These are phyloP conservation scores for Muraenolepis orangiensis DNA, from an alignment of 2,797 vertebrate species.

Conservation along the genomic window DNA sequence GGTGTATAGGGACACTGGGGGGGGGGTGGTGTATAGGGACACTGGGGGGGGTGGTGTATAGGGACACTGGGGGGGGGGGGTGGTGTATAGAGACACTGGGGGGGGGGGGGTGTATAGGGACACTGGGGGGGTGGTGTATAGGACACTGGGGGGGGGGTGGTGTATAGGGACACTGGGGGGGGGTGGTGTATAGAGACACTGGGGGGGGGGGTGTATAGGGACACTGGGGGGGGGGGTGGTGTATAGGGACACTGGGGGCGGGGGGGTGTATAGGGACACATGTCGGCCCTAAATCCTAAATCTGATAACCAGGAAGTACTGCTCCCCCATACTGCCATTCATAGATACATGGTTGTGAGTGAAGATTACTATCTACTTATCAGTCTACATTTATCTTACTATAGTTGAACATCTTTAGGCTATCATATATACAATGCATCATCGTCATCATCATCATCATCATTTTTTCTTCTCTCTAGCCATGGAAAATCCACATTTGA, in stretches of 20 bases:
- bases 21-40: not conserved
- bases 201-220: no score
- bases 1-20: no score
- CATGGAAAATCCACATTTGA: not conserved
- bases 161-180: no score
- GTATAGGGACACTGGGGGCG: no score
- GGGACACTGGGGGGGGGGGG: not conserved
- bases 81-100: not conserved
- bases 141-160: no score
- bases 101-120: no score
- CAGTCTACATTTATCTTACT: not conserved
- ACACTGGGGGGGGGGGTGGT: not conserved
- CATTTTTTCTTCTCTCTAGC: not conserved
- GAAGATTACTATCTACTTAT: not conserved
- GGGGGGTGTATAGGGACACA: not conserved
- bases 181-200: no score
- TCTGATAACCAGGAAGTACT: not conserved
- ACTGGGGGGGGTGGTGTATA: not conserved
- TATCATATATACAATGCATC: not conserved
- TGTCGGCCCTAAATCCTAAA: not conserved
- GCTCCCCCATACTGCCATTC: not conserved
- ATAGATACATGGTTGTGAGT: not conserved
- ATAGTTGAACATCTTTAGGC: not conserved
- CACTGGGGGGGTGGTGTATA: no score
- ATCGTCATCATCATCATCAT: no score